A percentile compares a stretch with the other conserved stretches of the same genome.
Conservation (phyloP, 37 sponge, comb jelly and placozoan genomes). For the Oopsacas minuta region DNA sequence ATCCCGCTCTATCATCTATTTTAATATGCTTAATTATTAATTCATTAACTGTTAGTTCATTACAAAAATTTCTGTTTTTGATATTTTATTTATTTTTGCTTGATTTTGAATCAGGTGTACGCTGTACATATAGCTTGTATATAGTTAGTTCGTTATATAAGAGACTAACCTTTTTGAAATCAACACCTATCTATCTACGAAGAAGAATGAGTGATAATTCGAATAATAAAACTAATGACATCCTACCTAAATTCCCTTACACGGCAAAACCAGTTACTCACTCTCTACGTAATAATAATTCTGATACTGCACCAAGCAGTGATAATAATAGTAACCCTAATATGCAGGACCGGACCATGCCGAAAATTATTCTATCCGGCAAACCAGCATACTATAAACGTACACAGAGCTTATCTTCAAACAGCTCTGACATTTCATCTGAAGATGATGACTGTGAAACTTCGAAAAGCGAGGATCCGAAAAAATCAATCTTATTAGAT, state of each 20-base stretch:
- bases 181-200: neutral
- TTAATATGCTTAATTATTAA: neutral
- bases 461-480: neutral
- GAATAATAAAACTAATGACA: conserved; percentile 8
- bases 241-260: conserved; percentile 16
- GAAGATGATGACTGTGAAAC: neutral
- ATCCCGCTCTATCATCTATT: neutral
- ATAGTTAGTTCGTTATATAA: conserved; percentile 15
- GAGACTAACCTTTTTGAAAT: neutral
- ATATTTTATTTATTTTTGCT: neutral
- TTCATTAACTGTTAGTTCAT: neutral
- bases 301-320: neutral
- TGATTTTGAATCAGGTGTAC: neutral
- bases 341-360: neutral
- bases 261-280: conserved; percentile 17
- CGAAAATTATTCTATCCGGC: neutral
- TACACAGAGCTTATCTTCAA: neutral
- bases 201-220: neutral
- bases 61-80: neutral
- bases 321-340: neutral
- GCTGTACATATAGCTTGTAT: conserved; percentile 17
- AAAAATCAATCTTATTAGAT: neutral
- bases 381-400: neutral
- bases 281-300: neutral
- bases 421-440: neutral